Base-by-base conservation (phyloP, 2,113 vertebrate genomes). In the Fulica atra region DNA sequence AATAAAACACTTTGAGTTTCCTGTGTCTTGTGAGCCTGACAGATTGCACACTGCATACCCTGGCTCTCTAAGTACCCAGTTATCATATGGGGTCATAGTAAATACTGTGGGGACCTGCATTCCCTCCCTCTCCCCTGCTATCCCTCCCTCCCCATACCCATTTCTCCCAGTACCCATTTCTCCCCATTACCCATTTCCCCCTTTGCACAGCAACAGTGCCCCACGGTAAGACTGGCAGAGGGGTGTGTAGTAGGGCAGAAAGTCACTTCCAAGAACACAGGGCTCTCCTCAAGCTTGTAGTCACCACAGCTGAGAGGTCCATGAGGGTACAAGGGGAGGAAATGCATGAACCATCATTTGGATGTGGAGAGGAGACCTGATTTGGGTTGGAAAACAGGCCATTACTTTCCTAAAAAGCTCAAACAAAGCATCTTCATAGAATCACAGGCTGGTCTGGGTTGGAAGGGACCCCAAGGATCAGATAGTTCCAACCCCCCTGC, bases 311-410 rank as follows among this genome's bases (percentile, higher is more conserved):
- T 88, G 66, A 48, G 51, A 28, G 29, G 25, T 35, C 7, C 0
- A 1, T 36, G 44, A 60, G 15, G n/a, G 38, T 25, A 13, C 13
- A 21, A 44, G 59, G 38, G 78, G 79, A 10, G 20, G 53, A 78
- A 72, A 25, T n/a, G 21, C 4, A 0, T 25, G 44, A 83, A 21
- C 15, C 2, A 8, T 24, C 1, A 0, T 35, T 61, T 42, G 46
- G 36, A 21, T 7, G 3, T 50, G n/a, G 63, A 73, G 40, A 44
- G 36, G 9, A 64, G 17, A 65, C 21, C 29, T 81, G 21, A 16
- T 19, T 10, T 59, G 57, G 35, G 44, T 1, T 31, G 69, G 20
- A 46, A 57, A 73, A 40, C n/a, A 64, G 40, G 42, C 5, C 53
- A 44, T 29, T 28, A 28, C 28, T 26, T 81, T 20, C 14, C 57